Evolutionary conservation across 2,113 vertebrate genomes (phyloP).

Genomic region (Strix aluco): DNA sequence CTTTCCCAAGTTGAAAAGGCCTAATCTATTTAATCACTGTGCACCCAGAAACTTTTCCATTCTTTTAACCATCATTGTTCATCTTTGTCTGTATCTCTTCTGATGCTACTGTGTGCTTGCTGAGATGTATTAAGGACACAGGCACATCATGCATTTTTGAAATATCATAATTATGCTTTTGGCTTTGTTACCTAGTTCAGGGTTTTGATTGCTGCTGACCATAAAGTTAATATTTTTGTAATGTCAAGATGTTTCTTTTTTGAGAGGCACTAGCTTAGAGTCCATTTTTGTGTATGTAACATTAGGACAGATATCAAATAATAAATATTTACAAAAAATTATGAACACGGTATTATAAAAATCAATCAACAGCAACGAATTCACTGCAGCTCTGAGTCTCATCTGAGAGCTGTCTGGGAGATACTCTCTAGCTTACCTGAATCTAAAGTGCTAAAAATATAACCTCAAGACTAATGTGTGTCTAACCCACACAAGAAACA

Average conservation of each 20-base stretch:
- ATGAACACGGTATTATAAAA: background rate
- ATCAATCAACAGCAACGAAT: background rate
- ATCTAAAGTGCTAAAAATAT: slow-evolving; percentile 51
- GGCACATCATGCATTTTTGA: background rate
- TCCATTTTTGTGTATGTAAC: background rate
- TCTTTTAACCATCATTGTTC: background rate
- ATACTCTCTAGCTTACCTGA: background rate
- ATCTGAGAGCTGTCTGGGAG: background rate
- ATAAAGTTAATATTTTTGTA: background rate
- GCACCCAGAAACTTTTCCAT: background rate
- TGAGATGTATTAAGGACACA: background rate
- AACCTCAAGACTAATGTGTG: background rate
- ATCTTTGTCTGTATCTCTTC: background rate
- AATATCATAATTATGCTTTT: background rate
- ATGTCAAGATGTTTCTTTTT: background rate
- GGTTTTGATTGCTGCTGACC: background rate
- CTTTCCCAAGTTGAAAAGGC: background rate
- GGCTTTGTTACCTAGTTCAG: background rate
- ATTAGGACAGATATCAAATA: background rate
- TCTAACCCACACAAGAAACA: slow-evolving; percentile 26
- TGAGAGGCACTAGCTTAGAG: background rate
- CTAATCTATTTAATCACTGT: background rate
- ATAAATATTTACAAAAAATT: background rate
- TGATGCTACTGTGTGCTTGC: background rate
- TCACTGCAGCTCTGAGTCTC: background rate